These are phyloP conservation scores for Phrynocephalus guinanensis DNA, from an alignment of 2,797 vertebrate species.

Conservation along the genomic window DNA sequence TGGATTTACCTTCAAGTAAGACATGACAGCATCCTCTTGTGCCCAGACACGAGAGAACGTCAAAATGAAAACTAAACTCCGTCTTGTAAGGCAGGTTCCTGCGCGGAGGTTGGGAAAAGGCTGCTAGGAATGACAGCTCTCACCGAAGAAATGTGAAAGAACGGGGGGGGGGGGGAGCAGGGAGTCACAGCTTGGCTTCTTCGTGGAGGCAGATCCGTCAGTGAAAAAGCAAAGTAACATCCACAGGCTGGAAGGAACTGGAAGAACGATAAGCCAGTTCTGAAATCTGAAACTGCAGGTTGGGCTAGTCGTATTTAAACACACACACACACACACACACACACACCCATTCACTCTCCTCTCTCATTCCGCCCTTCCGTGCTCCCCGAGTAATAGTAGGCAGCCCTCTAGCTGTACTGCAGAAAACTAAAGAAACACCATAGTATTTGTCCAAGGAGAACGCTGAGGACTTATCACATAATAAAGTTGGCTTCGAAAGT, in stretches of 20 bases:
- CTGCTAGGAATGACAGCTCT: background rate
- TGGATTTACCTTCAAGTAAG: conserved; percentile 37
- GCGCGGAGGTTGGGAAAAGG: background rate
- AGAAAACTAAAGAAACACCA: background rate
- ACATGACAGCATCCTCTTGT: background rate
- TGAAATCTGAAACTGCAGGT: conserved; percentile 77
- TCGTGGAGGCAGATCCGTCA: conserved; percentile 25
- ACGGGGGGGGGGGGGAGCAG: background rate
- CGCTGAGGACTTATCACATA: background rate
- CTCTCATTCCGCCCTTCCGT: conserved; percentile 59
- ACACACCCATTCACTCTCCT: conserved; percentile 45
- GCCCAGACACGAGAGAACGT: background rate
- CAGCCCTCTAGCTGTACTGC: conserved; percentile 55
- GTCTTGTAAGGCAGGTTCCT: background rate
- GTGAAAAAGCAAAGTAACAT: conserved; percentile 39
- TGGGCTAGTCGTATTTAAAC: conserved; percentile 71
- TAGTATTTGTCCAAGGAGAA: background rate
- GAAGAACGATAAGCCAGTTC: conserved; percentile 57
- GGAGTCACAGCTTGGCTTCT: background rate
- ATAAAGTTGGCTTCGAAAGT: background rate
- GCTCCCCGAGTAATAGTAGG: conserved; percentile 59
- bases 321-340: conserved; percentile 63
- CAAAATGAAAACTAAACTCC: background rate
- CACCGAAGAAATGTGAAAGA: background rate
- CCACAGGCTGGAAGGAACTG: conserved; percentile 43